These are phyloP conservation scores for Hyles vespertilio DNA, from an alignment of 1,140 invertebrate species.

Conservation along the genomic window DNA sequence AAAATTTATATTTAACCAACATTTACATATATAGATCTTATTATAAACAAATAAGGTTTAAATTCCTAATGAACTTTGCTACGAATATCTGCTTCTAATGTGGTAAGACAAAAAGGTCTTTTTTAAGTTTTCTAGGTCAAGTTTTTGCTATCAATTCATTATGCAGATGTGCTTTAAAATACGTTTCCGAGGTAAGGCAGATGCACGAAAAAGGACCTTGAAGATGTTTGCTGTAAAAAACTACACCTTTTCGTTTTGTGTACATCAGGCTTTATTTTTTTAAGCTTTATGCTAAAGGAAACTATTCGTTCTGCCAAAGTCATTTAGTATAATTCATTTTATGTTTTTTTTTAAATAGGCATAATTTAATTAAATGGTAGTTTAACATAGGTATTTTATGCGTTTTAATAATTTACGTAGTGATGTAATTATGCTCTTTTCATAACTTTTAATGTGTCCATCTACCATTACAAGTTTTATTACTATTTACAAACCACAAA, in stretches of 20 bases:
- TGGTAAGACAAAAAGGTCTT: constrained; percentile 43
- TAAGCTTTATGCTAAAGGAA: neutral
- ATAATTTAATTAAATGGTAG: too few relatives aligned
- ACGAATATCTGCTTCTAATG: constrained; percentile 8
- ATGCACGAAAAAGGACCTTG: constrained; percentile 57
- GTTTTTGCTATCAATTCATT: constrained; percentile 70
- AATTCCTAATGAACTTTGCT: neutral
- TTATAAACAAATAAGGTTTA: constrained; percentile 17
- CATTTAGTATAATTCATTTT: too few relatives aligned
- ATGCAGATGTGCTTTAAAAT: constrained; percentile 67
- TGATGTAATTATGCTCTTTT: too few relatives aligned
- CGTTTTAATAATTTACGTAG: too few relatives aligned
- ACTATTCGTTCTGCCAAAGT: too few relatives aligned
- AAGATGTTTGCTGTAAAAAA: constrained; percentile 57
- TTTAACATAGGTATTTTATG: too few relatives aligned
- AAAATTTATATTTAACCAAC: constrained; percentile 19
- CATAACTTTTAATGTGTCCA: too few relatives aligned
- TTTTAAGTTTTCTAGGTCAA: constrained; percentile 69
- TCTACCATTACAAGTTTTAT: too few relatives aligned
- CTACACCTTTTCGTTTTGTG: constrained; percentile 46
- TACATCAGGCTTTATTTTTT: constrained; percentile 45
- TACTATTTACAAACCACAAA: too few relatives aligned
- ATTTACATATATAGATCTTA: constrained; percentile 5
- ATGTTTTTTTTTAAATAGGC: too few relatives aligned
- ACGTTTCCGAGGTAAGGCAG: constrained; percentile 54